phyloP scores from a whole-genome alignment of 2,113 vertebrate genomes.

The Passer domesticus region DNA sequence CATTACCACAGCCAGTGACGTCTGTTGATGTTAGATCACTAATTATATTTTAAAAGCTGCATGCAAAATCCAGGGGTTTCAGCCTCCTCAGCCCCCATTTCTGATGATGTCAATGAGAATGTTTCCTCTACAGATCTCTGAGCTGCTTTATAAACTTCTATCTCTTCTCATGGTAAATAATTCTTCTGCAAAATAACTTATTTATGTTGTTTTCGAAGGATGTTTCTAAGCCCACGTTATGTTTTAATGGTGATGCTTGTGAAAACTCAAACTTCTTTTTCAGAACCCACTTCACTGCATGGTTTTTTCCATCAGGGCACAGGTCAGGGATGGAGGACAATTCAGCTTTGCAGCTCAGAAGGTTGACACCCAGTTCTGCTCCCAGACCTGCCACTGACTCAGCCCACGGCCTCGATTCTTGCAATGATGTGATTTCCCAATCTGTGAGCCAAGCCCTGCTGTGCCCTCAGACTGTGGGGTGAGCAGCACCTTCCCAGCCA shows the following conservation, averaged over 20 bases:
- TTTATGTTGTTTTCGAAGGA: constrained; percentile 41
- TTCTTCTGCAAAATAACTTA: constrained; percentile 28
- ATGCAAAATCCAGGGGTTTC: neutral
- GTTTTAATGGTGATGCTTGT: neutral
- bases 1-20: constrained; percentile 73
- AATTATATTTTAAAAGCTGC: constrained; percentile 61
- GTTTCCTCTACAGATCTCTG: neutral
- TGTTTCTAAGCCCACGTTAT: neutral
- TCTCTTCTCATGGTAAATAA: constrained; percentile 26
- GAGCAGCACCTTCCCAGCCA: neutral
- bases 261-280: neutral
- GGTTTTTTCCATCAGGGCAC: neutral
- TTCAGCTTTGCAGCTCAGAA: neutral
- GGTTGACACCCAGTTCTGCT: neutral
- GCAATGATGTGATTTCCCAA: neutral
- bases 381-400: neutral
- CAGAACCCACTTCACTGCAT: neutral
- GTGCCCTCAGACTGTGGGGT: neutral
- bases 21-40: constrained; percentile 67
- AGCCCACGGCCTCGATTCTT: neutral
- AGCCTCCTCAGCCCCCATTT: neutral
- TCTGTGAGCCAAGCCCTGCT: neutral
- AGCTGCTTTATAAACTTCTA: neutral
- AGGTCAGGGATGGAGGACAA: neutral
- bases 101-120: neutral